Percentiles rank a stretch among this genome's conserved stretches.
These are phyloP conservation scores for Anguilla japonica DNA, from an alignment of 2,113 vertebrate species.

Conservation along the genomic window DNA sequence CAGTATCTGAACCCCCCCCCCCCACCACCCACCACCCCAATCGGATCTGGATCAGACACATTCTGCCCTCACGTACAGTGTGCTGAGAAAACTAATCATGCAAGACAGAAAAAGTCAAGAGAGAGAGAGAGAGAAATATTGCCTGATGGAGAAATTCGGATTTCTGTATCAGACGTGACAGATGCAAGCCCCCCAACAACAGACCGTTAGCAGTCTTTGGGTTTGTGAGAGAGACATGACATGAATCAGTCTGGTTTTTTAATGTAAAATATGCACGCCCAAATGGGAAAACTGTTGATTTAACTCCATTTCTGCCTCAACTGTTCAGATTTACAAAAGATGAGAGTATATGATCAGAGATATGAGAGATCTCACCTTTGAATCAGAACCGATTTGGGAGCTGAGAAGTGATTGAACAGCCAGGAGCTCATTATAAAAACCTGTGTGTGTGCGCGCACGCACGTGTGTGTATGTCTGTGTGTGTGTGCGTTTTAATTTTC, in stretches of 20 bases:
- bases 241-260: not conserved
- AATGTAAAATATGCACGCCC: not conserved
- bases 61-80: not conserved
- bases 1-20: not conserved
- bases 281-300: not conserved
- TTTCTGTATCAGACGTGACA: constrained; percentile 7
- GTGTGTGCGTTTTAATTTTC: no score
- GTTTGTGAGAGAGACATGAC: not conserved
- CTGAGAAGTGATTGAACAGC: not conserved
- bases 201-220: not conserved
- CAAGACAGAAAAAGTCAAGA: not conserved
- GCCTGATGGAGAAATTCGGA: not conserved
- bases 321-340: no score
- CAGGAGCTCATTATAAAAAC: constrained; percentile 7
- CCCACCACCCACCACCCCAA: not conserved
- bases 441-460: not conserved
- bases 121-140: not conserved
- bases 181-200: not conserved
- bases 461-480: no score
- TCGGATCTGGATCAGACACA: not conserved
- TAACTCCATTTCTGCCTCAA: not conserved
- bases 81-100: not conserved
- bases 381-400: constrained; percentile 22
- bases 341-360: constrained; percentile 5
- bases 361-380: constrained; percentile 32